phyloP scores from a whole-genome alignment of 2,888 invertebrate genomes.

The Crematogaster levior region DNA sequence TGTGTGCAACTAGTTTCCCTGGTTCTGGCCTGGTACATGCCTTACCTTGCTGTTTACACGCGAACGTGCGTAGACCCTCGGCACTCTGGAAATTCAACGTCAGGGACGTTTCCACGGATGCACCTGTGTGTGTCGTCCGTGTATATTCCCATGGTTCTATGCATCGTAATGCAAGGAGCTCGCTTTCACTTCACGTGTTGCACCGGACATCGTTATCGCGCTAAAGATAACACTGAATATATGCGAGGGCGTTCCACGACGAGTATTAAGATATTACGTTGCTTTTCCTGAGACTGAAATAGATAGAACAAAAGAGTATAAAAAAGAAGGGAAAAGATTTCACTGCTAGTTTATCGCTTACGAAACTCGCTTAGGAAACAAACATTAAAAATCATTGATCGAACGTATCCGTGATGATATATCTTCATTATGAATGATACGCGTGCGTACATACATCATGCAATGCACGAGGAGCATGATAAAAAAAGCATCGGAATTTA shows the following conservation, averaged over 20 bases:
- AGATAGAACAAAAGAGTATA: no score
- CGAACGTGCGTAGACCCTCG: background rate
- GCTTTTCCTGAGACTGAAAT: background rate
- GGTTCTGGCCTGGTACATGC: slow-evolving; percentile 7
- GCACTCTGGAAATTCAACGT: slow-evolving; percentile 49
- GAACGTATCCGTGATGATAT: background rate
- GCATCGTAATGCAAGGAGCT: slow-evolving; percentile 18
- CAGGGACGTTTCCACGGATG: slow-evolving; percentile 66
- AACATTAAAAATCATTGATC: background rate
- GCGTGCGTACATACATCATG: background rate
- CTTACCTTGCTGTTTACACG: slow-evolving; percentile 44
- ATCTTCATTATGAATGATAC: background rate
- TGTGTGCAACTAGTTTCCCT: slow-evolving; percentile 60
- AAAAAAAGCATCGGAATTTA: slow-evolving; percentile 8
- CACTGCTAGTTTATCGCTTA: background rate
- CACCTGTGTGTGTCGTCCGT: background rate
- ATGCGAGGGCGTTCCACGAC: background rate
- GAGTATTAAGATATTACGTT: background rate
- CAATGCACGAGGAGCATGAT: background rate
- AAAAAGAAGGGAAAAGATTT: background rate
- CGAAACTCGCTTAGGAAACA: background rate
- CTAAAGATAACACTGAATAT: slow-evolving; percentile 10
- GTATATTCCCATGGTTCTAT: slow-evolving; percentile 59
- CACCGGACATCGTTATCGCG: slow-evolving; percentile 10
- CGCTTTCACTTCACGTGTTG: slow-evolving; percentile 1